Evolutionary conservation across 1,140 invertebrate species (phyloP), one percentile per base, ranked within the genome.

Genomic region (Copidosoma floridanum): DNA sequence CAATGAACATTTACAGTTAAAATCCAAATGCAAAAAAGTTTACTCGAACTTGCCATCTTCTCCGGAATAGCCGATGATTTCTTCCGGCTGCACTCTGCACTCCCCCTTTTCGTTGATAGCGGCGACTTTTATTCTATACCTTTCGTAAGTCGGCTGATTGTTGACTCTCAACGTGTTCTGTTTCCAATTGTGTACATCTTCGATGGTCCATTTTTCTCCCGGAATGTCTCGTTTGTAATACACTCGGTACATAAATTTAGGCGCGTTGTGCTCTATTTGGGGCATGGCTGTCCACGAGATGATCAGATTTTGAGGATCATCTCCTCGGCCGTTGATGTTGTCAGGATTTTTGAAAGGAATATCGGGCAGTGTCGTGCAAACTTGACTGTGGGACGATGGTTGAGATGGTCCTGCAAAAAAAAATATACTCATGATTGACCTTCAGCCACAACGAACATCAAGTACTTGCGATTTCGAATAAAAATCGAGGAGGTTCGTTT

Each of bases 211-310:
- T 18, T 82, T 71, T 70, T 85, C 84, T 8, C 89, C 89, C 0
- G 86, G 84, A 61, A 91, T 88, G 71, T 95, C 88, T 53, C 89
- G 84, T 69, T 89, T 89, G 83, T 92, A 97, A 60, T 86, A 91
- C 5, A 99, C 88, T 62, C 89, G 84, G 75, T 99, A 99, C 69
- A 89, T 87, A 78, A 99, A 97, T 46, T 88, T 88, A 0, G 92
- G 92, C 0, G 89, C 97, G 83, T 98, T 97, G 76, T 99, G 97
- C 65, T 98, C 94, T 68, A 98, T 94, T 79, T 94, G 88, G 0
- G 94, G 90, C 95, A 99, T 97, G 65, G 90, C 88, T 35, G 93
- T 95, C 96, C 97, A 99, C 5, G 87, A 86, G 68, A 99, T 97
- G 21, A 97, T 88, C 44, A 99, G 83, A 80, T 98, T 97, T 64